These are phyloP conservation scores for Tenrec ecaudatus DNA, from an alignment of 2,113 vertebrate species.

Conservation along the genomic window DNA sequence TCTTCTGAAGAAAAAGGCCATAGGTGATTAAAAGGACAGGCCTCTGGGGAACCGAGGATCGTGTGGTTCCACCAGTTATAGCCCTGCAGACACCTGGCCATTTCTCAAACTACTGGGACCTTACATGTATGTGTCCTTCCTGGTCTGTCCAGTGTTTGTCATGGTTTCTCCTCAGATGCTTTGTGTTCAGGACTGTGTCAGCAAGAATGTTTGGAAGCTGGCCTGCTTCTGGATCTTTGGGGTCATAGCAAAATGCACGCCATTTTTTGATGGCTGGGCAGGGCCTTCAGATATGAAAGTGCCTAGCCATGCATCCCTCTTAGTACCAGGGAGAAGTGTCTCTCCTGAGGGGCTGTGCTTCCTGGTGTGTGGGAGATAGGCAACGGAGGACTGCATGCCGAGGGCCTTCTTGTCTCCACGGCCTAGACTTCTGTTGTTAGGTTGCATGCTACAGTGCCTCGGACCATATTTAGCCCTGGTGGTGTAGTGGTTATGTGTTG, in stretches of 20 bases:
- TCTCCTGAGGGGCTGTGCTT: not conserved
- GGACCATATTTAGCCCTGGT: not conserved
- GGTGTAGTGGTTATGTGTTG: too few species aligned
- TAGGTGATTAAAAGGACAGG: not conserved
- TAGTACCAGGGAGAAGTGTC: not conserved
- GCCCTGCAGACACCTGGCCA: not conserved
- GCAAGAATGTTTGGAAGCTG: conserved; percentile 8
- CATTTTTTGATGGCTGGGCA: not conserved
- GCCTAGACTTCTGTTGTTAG: not conserved
- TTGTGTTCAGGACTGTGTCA: not conserved
- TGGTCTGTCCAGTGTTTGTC: not conserved
- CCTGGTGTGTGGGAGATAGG: not conserved
- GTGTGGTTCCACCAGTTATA: not conserved
- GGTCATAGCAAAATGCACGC: conserved; percentile 5
- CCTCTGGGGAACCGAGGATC: not conserved
- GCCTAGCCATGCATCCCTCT: not conserved
- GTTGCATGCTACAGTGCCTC: not conserved
- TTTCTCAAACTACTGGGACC: conserved; percentile 25
- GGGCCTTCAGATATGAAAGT: not conserved
- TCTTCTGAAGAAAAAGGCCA: not conserved
- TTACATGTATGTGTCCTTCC: too few species aligned
- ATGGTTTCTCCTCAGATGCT: conserved; percentile 6
- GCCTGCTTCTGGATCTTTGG: conserved; percentile 20
- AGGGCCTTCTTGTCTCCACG: conserved; percentile 36
- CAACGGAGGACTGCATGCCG: not conserved